Conservation (phyloP, 2,797 vertebrate genomes). For the Eptatretus atami region DNA sequence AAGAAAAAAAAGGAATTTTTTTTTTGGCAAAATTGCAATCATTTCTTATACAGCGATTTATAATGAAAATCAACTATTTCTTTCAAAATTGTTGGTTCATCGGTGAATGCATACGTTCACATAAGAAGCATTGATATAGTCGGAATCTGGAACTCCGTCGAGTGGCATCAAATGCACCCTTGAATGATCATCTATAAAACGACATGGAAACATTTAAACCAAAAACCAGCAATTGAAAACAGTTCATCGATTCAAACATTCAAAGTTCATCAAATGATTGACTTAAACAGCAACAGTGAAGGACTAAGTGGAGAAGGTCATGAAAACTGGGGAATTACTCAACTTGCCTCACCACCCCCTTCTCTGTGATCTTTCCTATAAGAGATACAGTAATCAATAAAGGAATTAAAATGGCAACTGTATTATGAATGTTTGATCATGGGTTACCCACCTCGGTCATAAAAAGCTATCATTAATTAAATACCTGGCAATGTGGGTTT, state of each 20-base stretch:
- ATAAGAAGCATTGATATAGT: conserved; percentile 90
- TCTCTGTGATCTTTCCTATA: too few species aligned
- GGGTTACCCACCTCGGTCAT: too few species aligned
- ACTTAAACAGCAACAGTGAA: background rate
- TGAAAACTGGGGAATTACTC: too few species aligned
- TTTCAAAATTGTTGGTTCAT: background rate
- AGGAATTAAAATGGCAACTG: too few species aligned
- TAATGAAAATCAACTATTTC: background rate
- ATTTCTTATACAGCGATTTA: too few species aligned
- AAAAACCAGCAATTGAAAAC: background rate
- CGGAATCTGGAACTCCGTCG: conserved; percentile 81
- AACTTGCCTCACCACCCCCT: too few species aligned
- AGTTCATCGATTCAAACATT: background rate
- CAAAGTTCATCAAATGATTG: conserved; percentile 3
- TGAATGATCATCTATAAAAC: conserved; percentile 55
- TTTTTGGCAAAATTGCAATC: background rate
- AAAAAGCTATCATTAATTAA: too few species aligned
- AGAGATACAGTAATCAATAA: too few species aligned
- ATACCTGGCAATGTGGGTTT: too few species aligned
- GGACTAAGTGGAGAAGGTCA: too few species aligned
- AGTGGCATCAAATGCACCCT: conserved; percentile 60
- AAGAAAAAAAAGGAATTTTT: conserved; percentile 6
- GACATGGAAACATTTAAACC: conserved; percentile 4
- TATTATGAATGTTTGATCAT: too few species aligned
- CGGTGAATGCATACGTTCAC: conserved; percentile 45